Percentiles rank a stretch among this genome's conserved stretches.
These are phyloP conservation scores for Acleris laterana DNA, from an alignment of 2,888 invertebrate genomes.

Conservation along the genomic window DNA sequence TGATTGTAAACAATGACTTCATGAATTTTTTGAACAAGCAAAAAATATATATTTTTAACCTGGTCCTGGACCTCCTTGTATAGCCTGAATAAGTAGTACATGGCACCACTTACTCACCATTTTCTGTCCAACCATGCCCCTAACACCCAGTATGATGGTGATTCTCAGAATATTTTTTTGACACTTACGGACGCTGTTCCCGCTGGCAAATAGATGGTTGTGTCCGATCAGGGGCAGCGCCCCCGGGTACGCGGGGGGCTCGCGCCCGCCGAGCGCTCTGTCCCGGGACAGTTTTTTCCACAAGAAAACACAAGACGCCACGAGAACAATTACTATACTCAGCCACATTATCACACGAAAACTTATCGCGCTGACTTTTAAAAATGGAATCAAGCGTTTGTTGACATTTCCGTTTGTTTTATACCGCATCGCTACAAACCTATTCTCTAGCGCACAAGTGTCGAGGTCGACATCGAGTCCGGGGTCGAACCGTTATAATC, in stretches of 20 bases:
- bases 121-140: too few relatives aligned
- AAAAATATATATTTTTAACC: too few relatives aligned
- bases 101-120: too few relatives aligned
- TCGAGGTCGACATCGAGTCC: too few relatives aligned
- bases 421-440: neutral
- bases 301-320: neutral
- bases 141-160: too few relatives aligned
- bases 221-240: constrained; percentile 52
- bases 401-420: neutral
- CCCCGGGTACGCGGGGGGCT: constrained; percentile 47
- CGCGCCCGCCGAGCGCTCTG: neutral
- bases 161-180: neutral
- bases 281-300: neutral
- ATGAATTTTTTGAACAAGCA: too few relatives aligned
- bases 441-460: too few relatives aligned
- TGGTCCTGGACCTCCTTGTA: too few relatives aligned
- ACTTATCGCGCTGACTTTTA: neutral
- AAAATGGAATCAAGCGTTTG: neutral
- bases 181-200: constrained; percentile 1
- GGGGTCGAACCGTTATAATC: too few relatives aligned
- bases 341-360: constrained; percentile 11
- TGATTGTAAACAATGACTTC: too few relatives aligned
- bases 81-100: too few relatives aligned
- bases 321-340: neutral
- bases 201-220: constrained; percentile 48